Conservation (phyloP, 2,113 vertebrate species). For the Pachyramphus minor region DNA sequence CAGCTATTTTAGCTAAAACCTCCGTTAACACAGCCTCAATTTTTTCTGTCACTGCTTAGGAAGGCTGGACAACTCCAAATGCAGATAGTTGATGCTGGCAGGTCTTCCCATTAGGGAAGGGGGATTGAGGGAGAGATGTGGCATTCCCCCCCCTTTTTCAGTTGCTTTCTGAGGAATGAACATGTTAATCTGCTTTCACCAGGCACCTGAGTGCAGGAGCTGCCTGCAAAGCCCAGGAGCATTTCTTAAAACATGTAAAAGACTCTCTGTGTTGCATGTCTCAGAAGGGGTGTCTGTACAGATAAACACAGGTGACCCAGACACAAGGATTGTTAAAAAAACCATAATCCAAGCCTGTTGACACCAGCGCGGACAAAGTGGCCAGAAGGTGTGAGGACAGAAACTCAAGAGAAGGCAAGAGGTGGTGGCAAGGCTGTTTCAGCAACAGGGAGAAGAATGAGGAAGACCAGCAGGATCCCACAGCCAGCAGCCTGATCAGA, state of each 20-base stretch:
- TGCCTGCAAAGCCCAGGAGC: background rate
- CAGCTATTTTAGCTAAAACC: background rate
- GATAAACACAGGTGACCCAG: background rate
- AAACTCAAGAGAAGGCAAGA: background rate
- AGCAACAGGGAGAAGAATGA: background rate
- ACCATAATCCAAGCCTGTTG: background rate
- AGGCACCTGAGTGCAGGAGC: background rate
- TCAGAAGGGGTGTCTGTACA: background rate
- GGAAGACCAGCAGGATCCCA: background rate
- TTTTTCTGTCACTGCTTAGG: background rate
- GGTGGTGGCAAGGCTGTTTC: background rate
- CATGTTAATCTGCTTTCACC: background rate
- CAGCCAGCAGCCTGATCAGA: background rate
- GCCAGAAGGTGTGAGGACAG: background rate
- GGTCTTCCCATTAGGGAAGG: background rate
- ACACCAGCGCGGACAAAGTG: background rate
- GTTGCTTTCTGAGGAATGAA: background rate
- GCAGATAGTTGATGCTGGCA: background rate
- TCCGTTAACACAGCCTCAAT: background rate
- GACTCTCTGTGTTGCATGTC: accelerated
- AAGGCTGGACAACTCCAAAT: background rate
- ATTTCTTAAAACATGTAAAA: background rate
- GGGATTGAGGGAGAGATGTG: background rate
- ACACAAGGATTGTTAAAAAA: background rate
- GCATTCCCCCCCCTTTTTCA: background rate